Base-by-base conservation (phyloP, 2,888 invertebrate genomes). In the Drosophila pseudotakahashii region DNA sequence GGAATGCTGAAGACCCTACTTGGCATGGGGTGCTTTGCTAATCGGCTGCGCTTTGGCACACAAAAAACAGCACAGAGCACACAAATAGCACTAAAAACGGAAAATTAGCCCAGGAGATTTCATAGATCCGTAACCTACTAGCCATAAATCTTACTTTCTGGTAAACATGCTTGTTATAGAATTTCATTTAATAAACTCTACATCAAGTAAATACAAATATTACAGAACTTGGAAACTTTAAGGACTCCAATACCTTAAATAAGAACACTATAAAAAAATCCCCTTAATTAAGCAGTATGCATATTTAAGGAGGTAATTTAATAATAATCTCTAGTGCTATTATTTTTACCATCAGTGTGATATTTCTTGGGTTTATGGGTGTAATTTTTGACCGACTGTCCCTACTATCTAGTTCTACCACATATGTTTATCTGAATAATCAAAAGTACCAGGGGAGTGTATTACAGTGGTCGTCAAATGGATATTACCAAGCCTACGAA, bases 21-120 rank as follows among this genome's bases (percentile, higher is more conserved):
- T 68, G 6, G 32, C 69, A 47, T 66, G 66, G 66, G 66, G 64
- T 45, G 54, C 34, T 45, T 39, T n/a, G 34, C 53, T 32, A 64
- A 64, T 64, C 66, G 44, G 52, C 60, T 13, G 52, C 32, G 41
- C 34, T 42, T 50, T 41, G 67, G 23, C 45, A 23, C 26, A 7
- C 26, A 9, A n/a, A 3, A 9, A 16, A 34, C 48, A 48, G 23
- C 7, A 7, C 0, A 1, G 32, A 13, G 7, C 48, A 13, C 11
- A 13, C 6, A 7, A 30, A 10, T 32, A 32, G 30, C 10, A 10
- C 7, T 13, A 7, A 4, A 1, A 23, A 3, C 6, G 19, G 0
- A 11, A 10, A 39, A 10, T 7, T 32, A 7, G 10, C 9, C 9
- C 1, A 7, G 32, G 9, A 2, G 32, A 32, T 32, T 23, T 23